Conservation (phyloP, 2,888 invertebrate species). For the Pomacea canaliculata region DNA sequence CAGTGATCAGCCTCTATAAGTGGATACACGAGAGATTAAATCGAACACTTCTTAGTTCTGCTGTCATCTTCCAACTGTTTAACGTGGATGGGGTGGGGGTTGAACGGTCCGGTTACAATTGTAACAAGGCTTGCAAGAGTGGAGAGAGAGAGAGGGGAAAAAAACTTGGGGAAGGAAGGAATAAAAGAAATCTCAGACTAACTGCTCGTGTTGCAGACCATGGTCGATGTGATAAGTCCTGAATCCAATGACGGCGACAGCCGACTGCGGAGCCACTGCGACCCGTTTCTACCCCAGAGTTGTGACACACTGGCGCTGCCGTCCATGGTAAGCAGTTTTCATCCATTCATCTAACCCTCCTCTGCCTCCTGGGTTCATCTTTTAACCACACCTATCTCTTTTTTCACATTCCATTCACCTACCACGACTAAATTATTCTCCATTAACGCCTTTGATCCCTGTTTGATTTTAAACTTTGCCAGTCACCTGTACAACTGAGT, state of each 20-base stretch:
- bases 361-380: not conserved
- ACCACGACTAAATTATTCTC: not conserved
- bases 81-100: too few relatives aligned
- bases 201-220: not conserved
- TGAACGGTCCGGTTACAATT: too few relatives aligned
- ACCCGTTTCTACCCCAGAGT: slow-evolving; percentile 14
- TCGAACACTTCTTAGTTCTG: too few relatives aligned
- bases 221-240: not conserved
- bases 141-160: too few relatives aligned
- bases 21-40: too few relatives aligned
- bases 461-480: not conserved
- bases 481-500: too few relatives aligned
- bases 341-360: not conserved
- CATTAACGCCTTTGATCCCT: not conserved
- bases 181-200: not conserved
- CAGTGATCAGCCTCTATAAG: too few relatives aligned
- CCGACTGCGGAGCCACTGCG: slow-evolving; percentile 1
- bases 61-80: too few relatives aligned
- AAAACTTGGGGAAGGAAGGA: too few relatives aligned
- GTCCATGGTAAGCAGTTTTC: not conserved
- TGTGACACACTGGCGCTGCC: not conserved
- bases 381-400: too few relatives aligned
- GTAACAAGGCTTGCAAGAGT: too few relatives aligned
- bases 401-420: too few relatives aligned
- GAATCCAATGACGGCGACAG: slow-evolving; percentile 1